Percentiles rank a stretch among this genome's conserved stretches.
Conservation (phyloP, 2,113 vertebrate species). For the Siphamia tubifer region DNA sequence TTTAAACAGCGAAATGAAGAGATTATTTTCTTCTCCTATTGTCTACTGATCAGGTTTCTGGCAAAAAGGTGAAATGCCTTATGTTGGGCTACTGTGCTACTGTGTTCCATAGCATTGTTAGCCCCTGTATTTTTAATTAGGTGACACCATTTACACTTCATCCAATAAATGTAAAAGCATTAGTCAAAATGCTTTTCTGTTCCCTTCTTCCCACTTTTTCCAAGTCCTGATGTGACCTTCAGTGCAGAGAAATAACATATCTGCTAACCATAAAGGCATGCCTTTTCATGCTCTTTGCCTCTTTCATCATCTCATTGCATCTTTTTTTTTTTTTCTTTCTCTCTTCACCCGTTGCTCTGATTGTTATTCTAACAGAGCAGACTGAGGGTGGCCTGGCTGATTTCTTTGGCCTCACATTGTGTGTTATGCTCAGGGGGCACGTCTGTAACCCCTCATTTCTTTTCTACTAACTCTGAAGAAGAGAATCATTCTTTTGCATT, state of each 20-base stretch:
- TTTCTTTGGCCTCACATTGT: constrained; percentile 21
- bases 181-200: constrained; percentile 3
- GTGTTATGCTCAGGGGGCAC: constrained; percentile 9
- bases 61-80: background rate
- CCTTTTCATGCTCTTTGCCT: constrained; percentile 1
- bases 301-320: constrained; percentile 17
- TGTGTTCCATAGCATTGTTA: background rate
- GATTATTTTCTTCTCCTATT: background rate
- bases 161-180: background rate
- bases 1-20: background rate
- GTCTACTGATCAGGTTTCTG: background rate
- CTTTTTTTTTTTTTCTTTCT: background rate
- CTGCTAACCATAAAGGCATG: constrained; percentile 19
- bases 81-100: background rate
- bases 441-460: background rate
- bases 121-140: background rate
- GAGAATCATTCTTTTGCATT: background rate
- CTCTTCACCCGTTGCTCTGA: background rate
- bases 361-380: constrained; percentile 16
- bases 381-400: constrained; percentile 18
- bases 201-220: background rate
- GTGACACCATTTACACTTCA: background rate
- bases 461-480: background rate
- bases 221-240: constrained; percentile 20
- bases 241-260: constrained; percentile 11